A percentile compares a stretch with the other conserved stretches of the same genome.
Conservation (phyloP, 2,113 vertebrate genomes). For the Pomatostomus ruficeps region DNA sequence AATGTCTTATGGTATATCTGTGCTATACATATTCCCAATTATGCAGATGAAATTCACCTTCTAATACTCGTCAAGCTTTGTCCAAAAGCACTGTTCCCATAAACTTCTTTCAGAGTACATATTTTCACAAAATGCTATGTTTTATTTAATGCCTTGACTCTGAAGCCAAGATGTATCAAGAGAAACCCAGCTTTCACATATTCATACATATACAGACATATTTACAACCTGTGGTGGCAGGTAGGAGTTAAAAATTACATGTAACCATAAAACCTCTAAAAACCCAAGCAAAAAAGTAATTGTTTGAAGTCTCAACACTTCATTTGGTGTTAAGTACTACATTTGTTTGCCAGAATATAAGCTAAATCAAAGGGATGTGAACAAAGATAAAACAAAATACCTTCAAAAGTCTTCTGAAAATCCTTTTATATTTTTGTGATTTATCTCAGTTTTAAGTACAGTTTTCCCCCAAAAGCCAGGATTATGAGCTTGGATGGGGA, state of each 20-base stretch:
- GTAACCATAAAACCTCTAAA: neutral
- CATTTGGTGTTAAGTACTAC: neutral
- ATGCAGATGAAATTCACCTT: neutral
- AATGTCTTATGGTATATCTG: neutral
- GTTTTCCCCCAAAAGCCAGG: neutral
- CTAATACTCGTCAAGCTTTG: neutral
- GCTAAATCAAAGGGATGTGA: neutral
- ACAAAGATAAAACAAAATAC: neutral
- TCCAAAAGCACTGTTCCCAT: neutral
- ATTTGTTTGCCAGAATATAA: neutral
- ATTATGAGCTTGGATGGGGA: neutral
- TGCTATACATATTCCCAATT: neutral
- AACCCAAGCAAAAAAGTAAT: neutral
- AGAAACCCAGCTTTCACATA: neutral
- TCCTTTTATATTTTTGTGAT: neutral
- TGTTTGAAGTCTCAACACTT: neutral
- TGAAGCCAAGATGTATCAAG: neutral
- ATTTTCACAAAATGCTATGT: neutral
- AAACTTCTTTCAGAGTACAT: neutral
- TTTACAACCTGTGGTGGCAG: neutral
- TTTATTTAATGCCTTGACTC: neutral
- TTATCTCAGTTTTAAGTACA: neutral
- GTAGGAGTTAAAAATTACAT: neutral
- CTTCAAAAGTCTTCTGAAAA: neutral
- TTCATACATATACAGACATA: accelerated